Conservation (phyloP, 2,888 invertebrate species). For the Temnothorax unifasciatus region DNA sequence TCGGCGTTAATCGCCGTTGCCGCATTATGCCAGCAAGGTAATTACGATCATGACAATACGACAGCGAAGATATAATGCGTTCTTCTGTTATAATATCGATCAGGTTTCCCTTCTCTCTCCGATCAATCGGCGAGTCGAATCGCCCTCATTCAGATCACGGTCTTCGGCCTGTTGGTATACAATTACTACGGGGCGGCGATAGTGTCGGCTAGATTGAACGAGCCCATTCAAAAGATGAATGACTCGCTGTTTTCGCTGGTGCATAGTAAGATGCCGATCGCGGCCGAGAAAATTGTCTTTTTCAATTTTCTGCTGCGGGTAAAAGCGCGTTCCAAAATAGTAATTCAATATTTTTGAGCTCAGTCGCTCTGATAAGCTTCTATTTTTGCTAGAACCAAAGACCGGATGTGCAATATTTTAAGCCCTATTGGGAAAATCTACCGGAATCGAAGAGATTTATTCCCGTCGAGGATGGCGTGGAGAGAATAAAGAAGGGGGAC, state of each 20-base stretch:
- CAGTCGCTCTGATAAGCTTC: not conserved
- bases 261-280: conserved; percentile 71
- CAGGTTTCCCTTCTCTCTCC: conserved; percentile 78
- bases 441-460: conserved; percentile 60
- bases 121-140: conserved; percentile 77
- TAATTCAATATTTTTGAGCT: not conserved
- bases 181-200: conserved; percentile 83
- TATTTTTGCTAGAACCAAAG: conserved; percentile 40
- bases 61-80: not conserved
- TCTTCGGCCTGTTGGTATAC: conserved; percentile 80
- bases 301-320: conserved; percentile 75
- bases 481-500: conserved; percentile 67
- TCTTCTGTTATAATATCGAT: not conserved
- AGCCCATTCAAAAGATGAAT: conserved; percentile 81
- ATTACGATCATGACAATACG: not conserved
- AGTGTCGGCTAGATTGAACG: conserved; percentile 80
- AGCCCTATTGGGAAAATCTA: conserved; percentile 54
- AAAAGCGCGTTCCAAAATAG: not conserved
- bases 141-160: conserved; percentile 77
- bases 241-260: conserved; percentile 80
- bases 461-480: conserved; percentile 73
- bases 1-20: conserved; percentile 72
- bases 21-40: conserved; percentile 79
- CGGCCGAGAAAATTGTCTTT: conserved; percentile 73
- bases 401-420: conserved; percentile 62